A percentile compares a stretch with the other conserved stretches of the same genome.
Evolutionary conservation across 2,888 invertebrate genomes (phyloP).

Genomic region (Oithona nana): DNA sequence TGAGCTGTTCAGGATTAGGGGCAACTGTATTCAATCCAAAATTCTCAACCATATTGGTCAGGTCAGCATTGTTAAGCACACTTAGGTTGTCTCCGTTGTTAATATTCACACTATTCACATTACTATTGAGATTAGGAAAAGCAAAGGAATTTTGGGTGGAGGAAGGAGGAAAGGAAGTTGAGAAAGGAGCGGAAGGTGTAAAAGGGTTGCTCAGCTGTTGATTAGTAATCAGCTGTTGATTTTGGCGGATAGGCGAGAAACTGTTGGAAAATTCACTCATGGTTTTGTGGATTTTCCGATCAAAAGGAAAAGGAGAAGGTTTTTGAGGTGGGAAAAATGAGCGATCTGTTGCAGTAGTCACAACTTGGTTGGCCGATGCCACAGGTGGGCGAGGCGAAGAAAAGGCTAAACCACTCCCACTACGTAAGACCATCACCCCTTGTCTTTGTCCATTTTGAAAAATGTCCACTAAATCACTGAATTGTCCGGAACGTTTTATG

Average conservation of each 20-base stretch:
- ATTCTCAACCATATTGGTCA: not conserved
- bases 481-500: not conserved
- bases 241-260: no score
- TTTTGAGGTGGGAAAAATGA: not conserved
- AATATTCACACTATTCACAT: not conserved
- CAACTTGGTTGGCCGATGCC: not conserved
- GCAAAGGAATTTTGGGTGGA: not conserved
- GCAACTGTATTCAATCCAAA: not conserved
- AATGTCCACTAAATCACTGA: not conserved
- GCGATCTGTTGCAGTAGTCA: not conserved
- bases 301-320: not conserved
- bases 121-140: not conserved
- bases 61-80: not conserved
- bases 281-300: not conserved
- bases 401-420: not conserved
- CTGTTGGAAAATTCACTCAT: no score
- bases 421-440: not conserved
- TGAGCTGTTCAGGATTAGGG: not conserved
- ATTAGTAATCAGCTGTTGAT: no score
- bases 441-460: not conserved
- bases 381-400: not conserved
- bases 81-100: not conserved
- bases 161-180: not conserved
- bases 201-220: not conserved
- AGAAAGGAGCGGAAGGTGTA: not conserved